Conservation (phyloP, 2,797 vertebrate genomes). For the Pogoniulus pusillus region DNA sequence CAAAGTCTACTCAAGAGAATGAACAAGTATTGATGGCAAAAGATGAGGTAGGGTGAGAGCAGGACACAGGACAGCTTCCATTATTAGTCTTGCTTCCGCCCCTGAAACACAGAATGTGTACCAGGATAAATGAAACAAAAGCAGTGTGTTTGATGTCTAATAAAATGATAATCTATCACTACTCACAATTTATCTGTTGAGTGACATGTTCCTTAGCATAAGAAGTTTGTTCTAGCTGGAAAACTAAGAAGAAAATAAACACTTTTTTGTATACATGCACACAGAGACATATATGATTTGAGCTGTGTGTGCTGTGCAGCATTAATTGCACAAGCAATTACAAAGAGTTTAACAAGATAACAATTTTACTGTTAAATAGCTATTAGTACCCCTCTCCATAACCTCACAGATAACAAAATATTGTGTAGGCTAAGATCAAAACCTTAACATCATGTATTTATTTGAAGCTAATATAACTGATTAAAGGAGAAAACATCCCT, state of each 20-base stretch:
- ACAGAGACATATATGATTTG: background rate
- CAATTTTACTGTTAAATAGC: background rate
- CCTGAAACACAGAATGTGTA: background rate
- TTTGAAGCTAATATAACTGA: background rate
- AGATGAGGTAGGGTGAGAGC: slow-evolving; percentile 44
- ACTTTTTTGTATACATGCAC: background rate
- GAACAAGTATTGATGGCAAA: slow-evolving; percentile 38
- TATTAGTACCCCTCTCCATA: background rate
- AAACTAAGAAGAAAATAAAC: slow-evolving; percentile 69
- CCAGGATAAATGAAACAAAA: background rate
- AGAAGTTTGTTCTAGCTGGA: slow-evolving; percentile 72
- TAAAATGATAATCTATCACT: background rate
- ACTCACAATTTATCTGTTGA: slow-evolving; percentile 79
- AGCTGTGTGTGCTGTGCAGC: background rate
- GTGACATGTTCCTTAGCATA: slow-evolving; percentile 64
- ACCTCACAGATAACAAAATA: background rate
- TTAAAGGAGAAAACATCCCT: background rate
- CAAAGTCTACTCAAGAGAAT: slow-evolving; percentile 58
- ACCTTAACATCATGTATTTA: background rate
- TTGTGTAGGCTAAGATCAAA: background rate
- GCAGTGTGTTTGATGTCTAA: background rate
- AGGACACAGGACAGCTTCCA: slow-evolving; percentile 46
- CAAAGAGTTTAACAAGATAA: background rate
- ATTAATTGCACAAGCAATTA: background rate
- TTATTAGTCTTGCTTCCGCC: slow-evolving; percentile 23